phyloP scores from a whole-genome alignment of 2,113 vertebrate genomes.

The Eulemur macaco region DNA sequence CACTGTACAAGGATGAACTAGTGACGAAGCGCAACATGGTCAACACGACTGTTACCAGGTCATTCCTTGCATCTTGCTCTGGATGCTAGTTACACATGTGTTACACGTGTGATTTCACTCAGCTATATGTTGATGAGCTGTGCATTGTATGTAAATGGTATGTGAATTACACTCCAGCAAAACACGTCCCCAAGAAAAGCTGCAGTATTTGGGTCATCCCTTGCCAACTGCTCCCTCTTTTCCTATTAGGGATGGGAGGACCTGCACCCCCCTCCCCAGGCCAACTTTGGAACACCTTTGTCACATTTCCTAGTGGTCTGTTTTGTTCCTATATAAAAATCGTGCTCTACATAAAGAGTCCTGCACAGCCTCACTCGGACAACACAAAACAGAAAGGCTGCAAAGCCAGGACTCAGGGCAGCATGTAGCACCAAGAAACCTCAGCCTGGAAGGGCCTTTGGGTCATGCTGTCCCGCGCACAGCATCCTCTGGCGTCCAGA shows the following conservation, averaged over 20 bases:
- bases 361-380: neutral
- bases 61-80: rapidly evolving
- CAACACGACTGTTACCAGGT: rapidly evolving
- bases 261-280: neutral
- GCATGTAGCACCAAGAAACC: neutral
- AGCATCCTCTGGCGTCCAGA: neutral
- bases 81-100: neutral
- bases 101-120: rapidly evolving
- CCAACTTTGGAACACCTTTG: rapidly evolving
- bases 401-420: neutral
- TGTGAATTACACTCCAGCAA: rapidly evolving
- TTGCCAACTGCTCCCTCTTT: too few relatives aligned
- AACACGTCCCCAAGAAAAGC: neutral
- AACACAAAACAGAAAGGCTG: neutral
- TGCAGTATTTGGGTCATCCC: rapidly evolving
- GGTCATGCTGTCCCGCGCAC: neutral
- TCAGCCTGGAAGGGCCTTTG: neutral
- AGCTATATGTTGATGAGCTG: rapidly evolving
- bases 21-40: rapidly evolving
- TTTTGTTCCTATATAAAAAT: neutral
- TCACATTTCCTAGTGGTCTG: neutral
- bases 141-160: rapidly evolving
- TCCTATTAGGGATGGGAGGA: neutral
- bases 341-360: rapidly evolving
- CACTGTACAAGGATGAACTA: rapidly evolving